Conservation (phyloP, 2,888 invertebrate genomes). For the Latrodectus elegans region DNA sequence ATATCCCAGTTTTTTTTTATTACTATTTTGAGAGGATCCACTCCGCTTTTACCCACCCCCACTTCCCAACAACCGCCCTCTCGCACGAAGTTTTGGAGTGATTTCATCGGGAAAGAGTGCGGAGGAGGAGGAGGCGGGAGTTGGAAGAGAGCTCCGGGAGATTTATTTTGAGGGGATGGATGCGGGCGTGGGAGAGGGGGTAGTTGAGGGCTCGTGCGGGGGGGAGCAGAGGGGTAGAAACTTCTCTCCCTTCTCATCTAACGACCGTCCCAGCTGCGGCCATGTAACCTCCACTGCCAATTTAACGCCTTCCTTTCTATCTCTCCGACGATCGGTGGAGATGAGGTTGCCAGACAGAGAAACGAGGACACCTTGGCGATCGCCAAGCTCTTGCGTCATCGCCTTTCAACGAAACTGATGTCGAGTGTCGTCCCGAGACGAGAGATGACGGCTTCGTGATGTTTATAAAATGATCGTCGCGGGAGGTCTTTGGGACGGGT, state of each 20-base stretch:
- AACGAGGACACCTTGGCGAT: conserved; percentile 43
- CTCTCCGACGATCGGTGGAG: conserved; percentile 64
- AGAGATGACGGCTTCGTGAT: too few species aligned
- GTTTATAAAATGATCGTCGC: too few species aligned
- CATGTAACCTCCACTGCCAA: conserved; percentile 66
- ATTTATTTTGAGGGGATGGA: conserved; percentile 47
- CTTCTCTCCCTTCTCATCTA: conserved; percentile 14
- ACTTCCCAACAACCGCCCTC: conserved; percentile 6
- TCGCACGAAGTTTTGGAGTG: conserved; percentile 60
- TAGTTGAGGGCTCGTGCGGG: not conserved
- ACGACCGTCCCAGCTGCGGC: conserved; percentile 57
- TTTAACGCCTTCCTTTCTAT: conserved; percentile 67
- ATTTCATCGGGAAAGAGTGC: conserved; percentile 34
- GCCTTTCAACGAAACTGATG: not conserved
- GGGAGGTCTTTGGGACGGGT: too few species aligned
- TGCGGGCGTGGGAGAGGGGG: not conserved
- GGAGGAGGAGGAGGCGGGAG: conserved; percentile 11
- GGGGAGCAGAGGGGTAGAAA: conserved; percentile 1
- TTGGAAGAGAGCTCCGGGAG: conserved; percentile 41
- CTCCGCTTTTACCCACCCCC: not conserved
- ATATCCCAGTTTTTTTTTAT: not conserved
- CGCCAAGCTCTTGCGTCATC: conserved; percentile 18
- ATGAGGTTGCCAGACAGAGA: conserved; percentile 53
- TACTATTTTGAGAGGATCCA: not conserved
- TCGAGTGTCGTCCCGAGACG: too few species aligned